Base-by-base conservation (phyloP, 2,888 invertebrate genomes). In the Drosophila buzzatii region DNA sequence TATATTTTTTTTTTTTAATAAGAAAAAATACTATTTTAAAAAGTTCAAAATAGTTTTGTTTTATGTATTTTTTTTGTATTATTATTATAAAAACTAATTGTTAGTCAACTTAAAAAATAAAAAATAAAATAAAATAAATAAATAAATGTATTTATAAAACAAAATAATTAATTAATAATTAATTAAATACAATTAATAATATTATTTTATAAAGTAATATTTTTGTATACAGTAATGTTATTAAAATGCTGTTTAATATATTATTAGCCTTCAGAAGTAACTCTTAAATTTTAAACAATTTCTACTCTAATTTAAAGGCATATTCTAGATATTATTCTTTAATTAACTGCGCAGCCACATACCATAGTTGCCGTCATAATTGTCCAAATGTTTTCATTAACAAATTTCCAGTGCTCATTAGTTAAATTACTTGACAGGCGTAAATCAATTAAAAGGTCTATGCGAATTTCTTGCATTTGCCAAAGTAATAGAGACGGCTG, bases 391-490 rank as follows among this genome's bases (percentile, higher is more conserved):
- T 55, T 63, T 65, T 56, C 60, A 71, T 73, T 77, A 55, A 23
- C 51, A 64, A 51, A 62, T 55, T 51, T 37, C 8, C 63, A 44
- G 42, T 33, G 66, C 47, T 63, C 78, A 70, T 78, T 61, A 68
- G 65, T 62, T 70, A 60, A 82, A 73, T 83, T 49, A 67, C 68
- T 86, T 70, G 71, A 81, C 70, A 74, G 87, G 73, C 64, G 82
- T 85, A 73, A 84, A 85, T 82, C 87, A 85, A 85, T 85, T 84
- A 85, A 84, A 82, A 76, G 70, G 59, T 62, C 81, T 76, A 57
- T 84, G 82, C 82, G 77, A 82, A 77, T 81, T 69, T 68, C 60
- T 58, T 63, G 68, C 60, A 76, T 65, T 64, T 35, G 68, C 60
- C 35, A 67, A 62, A 58, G 59, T 39, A 31, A n/a, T 55, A 35